Percentiles rank a stretch among this genome's conserved stretches.
phyloP scores from a whole-genome alignment of 2,113 vertebrate species.

The Pseudonaja textilis region DNA sequence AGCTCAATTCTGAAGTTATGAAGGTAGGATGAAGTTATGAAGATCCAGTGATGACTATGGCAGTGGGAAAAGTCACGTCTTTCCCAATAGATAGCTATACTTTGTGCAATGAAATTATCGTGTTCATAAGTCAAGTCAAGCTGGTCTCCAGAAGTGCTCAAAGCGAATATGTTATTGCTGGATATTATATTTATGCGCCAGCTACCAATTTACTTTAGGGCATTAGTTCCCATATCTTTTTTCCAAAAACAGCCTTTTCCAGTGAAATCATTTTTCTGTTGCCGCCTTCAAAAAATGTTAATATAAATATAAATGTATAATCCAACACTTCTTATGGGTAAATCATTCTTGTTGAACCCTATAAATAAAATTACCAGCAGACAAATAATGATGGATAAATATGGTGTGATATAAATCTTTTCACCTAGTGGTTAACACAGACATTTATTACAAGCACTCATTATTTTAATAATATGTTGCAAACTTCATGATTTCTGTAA shows the following conservation, averaged over 20 bases:
- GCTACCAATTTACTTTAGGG: background rate
- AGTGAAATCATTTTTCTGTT: background rate
- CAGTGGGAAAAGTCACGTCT: background rate
- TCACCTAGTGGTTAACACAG: background rate
- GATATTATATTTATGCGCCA: background rate
- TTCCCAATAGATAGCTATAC: background rate
- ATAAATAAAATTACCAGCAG: background rate
- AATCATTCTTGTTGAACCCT: background rate
- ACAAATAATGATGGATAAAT: background rate
- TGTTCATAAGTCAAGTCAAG: background rate
- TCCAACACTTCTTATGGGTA: background rate
- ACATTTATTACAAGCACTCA: background rate
- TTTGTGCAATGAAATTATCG: background rate
- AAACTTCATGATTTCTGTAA: background rate
- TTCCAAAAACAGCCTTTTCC: background rate
- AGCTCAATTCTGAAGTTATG: background rate
- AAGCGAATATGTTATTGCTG: background rate
- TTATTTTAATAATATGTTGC: background rate
- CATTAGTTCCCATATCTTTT: background rate
- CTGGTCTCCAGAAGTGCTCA: background rate
- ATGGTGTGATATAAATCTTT: background rate
- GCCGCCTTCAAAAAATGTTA: background rate
- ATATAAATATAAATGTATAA: background rate
- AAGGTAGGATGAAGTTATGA: background rate
- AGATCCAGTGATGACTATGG: background rate